phyloP scores from a whole-genome alignment of 2,113 vertebrate species.

The Cryptotis parvus region DNA sequence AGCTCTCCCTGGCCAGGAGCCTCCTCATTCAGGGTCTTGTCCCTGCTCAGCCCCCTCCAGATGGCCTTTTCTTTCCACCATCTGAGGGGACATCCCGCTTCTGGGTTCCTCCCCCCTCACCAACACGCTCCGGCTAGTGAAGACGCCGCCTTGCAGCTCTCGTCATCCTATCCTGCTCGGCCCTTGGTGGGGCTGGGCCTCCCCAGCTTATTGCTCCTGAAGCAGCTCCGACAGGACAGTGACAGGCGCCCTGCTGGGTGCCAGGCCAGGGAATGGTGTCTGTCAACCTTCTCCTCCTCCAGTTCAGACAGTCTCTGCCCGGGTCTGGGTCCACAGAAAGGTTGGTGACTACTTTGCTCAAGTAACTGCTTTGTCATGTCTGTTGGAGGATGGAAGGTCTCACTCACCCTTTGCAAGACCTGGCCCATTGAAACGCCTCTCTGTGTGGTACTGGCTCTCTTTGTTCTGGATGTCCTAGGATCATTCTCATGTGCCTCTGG shows the following conservation, averaged over 20 bases:
- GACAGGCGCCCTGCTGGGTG: background rate
- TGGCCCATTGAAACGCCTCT: background rate
- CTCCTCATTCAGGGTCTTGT: slow-evolving; percentile 61
- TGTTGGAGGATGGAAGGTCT: slow-evolving; percentile 14
- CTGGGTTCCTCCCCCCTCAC: background rate
- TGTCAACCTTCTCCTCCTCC: background rate
- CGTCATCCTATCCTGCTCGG: background rate
- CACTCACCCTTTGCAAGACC: slow-evolving; percentile 21
- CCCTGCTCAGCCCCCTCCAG: slow-evolving; percentile 60
- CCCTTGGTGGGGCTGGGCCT: background rate
- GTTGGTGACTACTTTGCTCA: slow-evolving; percentile 23
- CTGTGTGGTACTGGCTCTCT: slow-evolving; percentile 3
- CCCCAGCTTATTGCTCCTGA: background rate
- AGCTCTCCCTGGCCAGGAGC: slow-evolving; percentile 65
- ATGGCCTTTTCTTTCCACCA: slow-evolving; percentile 66
- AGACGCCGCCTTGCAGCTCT: background rate
- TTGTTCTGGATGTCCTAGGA: slow-evolving; percentile 2
- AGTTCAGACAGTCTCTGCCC: background rate
- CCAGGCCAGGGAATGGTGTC: background rate
- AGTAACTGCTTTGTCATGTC: slow-evolving; percentile 39
- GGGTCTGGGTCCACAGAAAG: slow-evolving; percentile 27
- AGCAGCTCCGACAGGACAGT: background rate
- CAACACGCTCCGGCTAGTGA: background rate
- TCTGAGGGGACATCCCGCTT: background rate
- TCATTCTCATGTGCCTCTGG: background rate